A percentile compares a stretch with the other conserved stretches of the same genome.
phyloP scores from a whole-genome alignment of 2,888 invertebrate species.

The Trichopoda pennipes region DNA sequence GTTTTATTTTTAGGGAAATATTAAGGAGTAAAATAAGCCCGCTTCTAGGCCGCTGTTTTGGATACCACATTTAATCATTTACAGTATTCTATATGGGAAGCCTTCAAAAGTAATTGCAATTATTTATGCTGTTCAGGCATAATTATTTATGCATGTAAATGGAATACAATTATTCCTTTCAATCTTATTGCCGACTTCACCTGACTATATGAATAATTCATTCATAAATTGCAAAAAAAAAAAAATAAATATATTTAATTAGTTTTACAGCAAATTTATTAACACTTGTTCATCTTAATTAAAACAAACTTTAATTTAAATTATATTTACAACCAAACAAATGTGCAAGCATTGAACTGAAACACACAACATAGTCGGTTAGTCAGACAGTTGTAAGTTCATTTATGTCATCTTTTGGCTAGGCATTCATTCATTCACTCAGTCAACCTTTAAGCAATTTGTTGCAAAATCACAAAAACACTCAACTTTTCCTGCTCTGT shows the following conservation, averaged over 20 bases:
- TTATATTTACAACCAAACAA: conserved; percentile 29
- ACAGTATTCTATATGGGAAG: too few relatives aligned
- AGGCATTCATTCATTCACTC: conserved; percentile 6
- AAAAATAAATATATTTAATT: neutral
- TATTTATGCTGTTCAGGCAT: too few relatives aligned
- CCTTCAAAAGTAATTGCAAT: too few relatives aligned
- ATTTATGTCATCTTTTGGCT: conserved; percentile 4
- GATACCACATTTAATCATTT: too few relatives aligned
- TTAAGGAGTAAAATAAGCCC: too few relatives aligned
- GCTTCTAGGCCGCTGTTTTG: too few relatives aligned
- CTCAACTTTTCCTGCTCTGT: conserved; percentile 35
- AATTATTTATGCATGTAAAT: too few relatives aligned
- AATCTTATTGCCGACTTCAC: neutral
- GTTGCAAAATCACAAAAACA: conserved; percentile 48
- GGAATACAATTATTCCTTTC: neutral
- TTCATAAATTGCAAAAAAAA: neutral
- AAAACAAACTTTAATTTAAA: conserved; percentile 20
- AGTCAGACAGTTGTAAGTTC: neutral
- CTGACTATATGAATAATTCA: conserved; percentile 20
- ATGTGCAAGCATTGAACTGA: neutral
- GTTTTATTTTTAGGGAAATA: too few relatives aligned
- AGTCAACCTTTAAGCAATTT: conserved; percentile 52
- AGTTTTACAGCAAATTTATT: conserved; percentile 19
- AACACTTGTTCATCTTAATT: neutral
- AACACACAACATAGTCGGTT: neutral